phyloP scores from a whole-genome alignment of 2,797 vertebrate species.

The Enteromius radiatus region DNA sequence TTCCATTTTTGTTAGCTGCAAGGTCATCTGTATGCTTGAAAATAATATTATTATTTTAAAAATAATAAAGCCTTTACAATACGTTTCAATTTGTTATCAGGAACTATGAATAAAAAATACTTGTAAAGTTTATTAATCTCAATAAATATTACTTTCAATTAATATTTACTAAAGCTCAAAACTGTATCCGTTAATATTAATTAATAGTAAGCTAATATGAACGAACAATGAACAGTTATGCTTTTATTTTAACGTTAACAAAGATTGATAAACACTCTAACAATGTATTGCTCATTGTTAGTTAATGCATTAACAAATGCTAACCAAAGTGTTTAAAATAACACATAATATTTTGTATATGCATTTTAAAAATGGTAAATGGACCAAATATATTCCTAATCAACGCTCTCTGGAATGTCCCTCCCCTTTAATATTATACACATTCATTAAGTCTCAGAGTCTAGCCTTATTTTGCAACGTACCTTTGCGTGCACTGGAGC shows the following conservation, averaged over 20 bases:
- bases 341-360: background rate
- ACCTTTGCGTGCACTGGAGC: constrained; percentile 85
- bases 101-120: background rate
- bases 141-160: background rate
- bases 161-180: background rate
- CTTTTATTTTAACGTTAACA: background rate
- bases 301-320: background rate
- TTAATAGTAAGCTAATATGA: background rate
- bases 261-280: background rate
- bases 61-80: background rate
- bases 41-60: background rate
- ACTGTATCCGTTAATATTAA: background rate
- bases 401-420: background rate
- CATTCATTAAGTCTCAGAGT: background rate
- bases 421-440: background rate
- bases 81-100: background rate
- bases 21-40: background rate
- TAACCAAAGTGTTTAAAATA: background rate
- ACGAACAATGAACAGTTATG: background rate
- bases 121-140: background rate
- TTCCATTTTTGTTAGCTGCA: background rate
- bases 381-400: background rate
- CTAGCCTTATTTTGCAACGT: background rate
- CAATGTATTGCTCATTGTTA: background rate
- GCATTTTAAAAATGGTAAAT: constrained; percentile 7